Percentiles rank a stretch among this genome's conserved stretches.
Conservation (phyloP, 2,113 vertebrate species). For the Alouatta palliata region DNA sequence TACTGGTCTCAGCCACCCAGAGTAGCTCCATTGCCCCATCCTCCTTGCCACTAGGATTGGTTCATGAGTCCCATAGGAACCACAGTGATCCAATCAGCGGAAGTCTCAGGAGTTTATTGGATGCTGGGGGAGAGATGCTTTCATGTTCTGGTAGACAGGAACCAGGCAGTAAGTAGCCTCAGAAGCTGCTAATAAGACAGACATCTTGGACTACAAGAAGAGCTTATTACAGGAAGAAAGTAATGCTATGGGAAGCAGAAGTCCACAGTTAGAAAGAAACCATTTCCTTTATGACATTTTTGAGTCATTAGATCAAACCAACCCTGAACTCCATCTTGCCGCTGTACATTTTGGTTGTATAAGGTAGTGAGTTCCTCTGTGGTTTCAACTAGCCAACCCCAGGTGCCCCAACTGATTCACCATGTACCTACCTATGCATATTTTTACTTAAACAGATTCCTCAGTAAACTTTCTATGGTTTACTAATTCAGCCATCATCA, state of each 20-base stretch:
- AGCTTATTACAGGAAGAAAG: neutral
- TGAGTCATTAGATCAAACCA: constrained; percentile 9
- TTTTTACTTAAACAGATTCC: neutral
- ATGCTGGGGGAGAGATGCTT: neutral
- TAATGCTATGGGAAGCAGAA: neutral
- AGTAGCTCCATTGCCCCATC: neutral
- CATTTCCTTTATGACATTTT: constrained; percentile 5
- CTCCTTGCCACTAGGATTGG: neutral
- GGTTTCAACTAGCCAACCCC: neutral
- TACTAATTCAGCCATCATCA: neutral
- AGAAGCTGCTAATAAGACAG: neutral
- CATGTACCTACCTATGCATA: neutral
- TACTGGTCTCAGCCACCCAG: neutral
- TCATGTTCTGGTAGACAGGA: neutral
- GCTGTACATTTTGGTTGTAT: neutral
- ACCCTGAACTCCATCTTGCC: neutral
- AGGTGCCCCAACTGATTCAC: neutral
- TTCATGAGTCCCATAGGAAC: neutral
- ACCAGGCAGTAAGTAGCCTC: neutral
- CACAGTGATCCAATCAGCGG: neutral
- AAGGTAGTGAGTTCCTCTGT: neutral
- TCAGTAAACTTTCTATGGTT: neutral
- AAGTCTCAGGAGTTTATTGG: neutral
- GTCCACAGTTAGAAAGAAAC: neutral
- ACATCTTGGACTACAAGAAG: neutral